Base-by-base conservation (phyloP, 2,113 vertebrate species). In the Prinia subflava region DNA sequence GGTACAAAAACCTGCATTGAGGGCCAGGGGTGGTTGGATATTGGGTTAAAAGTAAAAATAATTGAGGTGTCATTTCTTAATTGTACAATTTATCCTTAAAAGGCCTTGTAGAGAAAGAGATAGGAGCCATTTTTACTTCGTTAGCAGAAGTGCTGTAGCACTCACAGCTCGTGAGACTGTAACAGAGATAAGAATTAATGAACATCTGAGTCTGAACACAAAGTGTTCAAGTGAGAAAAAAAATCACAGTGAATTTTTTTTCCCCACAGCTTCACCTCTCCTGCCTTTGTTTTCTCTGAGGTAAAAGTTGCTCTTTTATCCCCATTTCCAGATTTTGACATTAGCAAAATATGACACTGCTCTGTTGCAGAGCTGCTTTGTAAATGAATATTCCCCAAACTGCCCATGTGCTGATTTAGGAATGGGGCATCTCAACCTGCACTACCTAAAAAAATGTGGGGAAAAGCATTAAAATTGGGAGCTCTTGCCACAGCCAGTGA, bases 381-480 rank as follows among this genome's bases (percentile, higher is more conserved):
- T 23, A 65, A 47, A 41, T 44, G 55, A 33, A 46, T 31, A 44
- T 30, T 28, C 25, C 68, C 19, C 20, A 49, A 73, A 33, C 19
- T 28, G 37, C 44, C 39, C 42, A 9, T 13, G 11, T 1, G 1
- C 37, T 79, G 6, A 39, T 84, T 67, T 35, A 62, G 73, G 88
- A 49, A 53, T 4, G 27, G 31, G 16, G 4, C 25, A 20, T 15
- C 47, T 59, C 52, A 21, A 28, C 47, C 55, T 33, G 13, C 42
- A 21, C 44, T 9, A 4, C 2, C 1, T 65, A 30, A 63, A 78
- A 70, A 68, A 67, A 42, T 4, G 39, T 0, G 2, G 53, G n/a
- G 10, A 27, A 9, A 25, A 27, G 6, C 11, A 33, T 33, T 15
- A 55, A 63, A 87, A 78, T 0, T 5, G 8, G 35, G 28, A 80